Evolutionary conservation across 2,888 invertebrate genomes (phyloP).

Genomic region (Oscheius sp.): DNA sequence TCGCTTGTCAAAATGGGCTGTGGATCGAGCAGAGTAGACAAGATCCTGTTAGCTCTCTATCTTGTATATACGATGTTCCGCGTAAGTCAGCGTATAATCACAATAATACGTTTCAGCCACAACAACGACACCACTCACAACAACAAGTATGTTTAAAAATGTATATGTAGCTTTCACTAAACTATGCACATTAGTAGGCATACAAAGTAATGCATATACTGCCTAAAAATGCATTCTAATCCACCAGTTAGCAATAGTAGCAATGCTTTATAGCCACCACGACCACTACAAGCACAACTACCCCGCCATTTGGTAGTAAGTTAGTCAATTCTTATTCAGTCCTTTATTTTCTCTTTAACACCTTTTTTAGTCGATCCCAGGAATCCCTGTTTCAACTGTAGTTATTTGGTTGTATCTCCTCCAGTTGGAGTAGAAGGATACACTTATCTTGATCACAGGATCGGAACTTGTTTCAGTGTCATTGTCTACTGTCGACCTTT

Average conservation of each 20-base stretch:
- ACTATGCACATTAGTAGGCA: neutral
- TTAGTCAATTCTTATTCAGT: neutral
- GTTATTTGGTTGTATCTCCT: slow-evolving; percentile 43
- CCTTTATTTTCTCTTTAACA: neutral
- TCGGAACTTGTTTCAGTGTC: slow-evolving; percentile 43
- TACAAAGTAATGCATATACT: no score
- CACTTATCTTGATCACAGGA: slow-evolving; percentile 45
- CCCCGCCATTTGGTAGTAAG: slow-evolving; percentile 10
- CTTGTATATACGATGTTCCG: slow-evolving; percentile 40
- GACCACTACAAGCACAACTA: slow-evolving; percentile 32
- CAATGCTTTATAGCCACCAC: slow-evolving; percentile 23
- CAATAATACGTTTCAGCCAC: slow-evolving; percentile 23
- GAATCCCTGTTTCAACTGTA: slow-evolving; percentile 49
- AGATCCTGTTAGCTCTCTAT: slow-evolving; percentile 39
- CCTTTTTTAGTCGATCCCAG: slow-evolving; percentile 20
- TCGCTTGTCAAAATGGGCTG: slow-evolving; percentile 41
- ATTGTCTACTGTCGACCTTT: slow-evolving; percentile 47
- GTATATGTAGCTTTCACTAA: neutral
- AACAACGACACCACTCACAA: slow-evolving; percentile 25
- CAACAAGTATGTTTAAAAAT: neutral
- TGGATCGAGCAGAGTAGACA: slow-evolving; percentile 34
- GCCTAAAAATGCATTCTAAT: no score
- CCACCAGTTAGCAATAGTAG: neutral
- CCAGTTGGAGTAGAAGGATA: slow-evolving; percentile 38
- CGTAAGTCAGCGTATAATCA: slow-evolving; percentile 11